Evolutionary conservation across 1,140 invertebrate genomes (phyloP).

Genomic region (Babylonia areolata): DNA sequence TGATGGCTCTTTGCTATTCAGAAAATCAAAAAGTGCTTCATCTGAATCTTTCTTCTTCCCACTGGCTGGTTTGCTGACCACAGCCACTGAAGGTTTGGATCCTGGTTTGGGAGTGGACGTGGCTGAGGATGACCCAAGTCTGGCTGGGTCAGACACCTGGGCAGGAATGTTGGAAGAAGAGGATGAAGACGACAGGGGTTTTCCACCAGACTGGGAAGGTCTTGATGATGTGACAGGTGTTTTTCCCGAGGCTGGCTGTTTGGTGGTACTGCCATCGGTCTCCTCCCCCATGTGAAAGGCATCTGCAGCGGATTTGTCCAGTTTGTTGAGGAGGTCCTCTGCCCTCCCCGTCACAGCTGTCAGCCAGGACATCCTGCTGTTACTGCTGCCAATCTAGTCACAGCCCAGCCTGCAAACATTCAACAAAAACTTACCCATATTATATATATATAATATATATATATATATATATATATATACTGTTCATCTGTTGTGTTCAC

Average conservation of each 20-base stretch:
- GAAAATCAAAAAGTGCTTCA: constrained; percentile 77
- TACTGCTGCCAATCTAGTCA: constrained; percentile 21
- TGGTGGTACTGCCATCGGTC: background rate
- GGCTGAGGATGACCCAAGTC: constrained; percentile 37
- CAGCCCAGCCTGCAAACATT: background rate
- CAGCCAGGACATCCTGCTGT: constrained; percentile 86
- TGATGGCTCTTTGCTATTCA: constrained; percentile 73
- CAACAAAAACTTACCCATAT: too few relatives aligned
- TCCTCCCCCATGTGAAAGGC: constrained; percentile 76
- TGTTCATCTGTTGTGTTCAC: background rate
- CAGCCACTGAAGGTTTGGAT: constrained; percentile 35
- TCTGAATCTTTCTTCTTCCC: constrained; percentile 76
- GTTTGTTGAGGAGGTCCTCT: constrained; percentile 88
- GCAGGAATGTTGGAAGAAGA: constrained; percentile 59
- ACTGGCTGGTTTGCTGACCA: background rate
- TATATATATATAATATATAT: background rate
- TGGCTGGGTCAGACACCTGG: constrained; percentile 41
- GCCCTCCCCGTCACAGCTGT: constrained; percentile 88
- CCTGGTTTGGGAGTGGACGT: constrained; percentile 12
- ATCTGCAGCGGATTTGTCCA: constrained; percentile 89
- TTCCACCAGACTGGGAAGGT: background rate
- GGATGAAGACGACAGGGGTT: constrained; percentile 44
- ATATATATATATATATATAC: background rate
- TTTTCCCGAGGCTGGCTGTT: background rate
- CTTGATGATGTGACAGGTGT: background rate